Evolutionary conservation across 2,113 vertebrate species (phyloP).

Genomic region (Peromyscus maniculatus): DNA sequence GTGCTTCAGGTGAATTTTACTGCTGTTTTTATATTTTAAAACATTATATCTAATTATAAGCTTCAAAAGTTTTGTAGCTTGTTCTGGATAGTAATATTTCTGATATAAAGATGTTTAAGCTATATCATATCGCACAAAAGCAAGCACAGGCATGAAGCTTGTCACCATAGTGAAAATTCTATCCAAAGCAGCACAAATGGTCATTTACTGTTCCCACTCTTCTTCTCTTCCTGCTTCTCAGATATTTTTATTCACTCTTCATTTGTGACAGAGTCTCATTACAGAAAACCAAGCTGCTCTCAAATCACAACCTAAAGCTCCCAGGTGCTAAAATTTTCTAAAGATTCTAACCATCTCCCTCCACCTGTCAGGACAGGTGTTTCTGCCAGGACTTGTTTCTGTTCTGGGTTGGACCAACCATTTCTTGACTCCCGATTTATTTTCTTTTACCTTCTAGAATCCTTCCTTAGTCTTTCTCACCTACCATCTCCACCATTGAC

Average conservation of each 20-base stretch:
- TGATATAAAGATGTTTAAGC: not conserved
- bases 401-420: not conserved
- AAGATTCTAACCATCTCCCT: not conserved
- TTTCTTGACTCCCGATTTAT: not conserved
- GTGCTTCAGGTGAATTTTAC: conserved; percentile 18
- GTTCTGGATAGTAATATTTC: not conserved
- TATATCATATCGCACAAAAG: not conserved
- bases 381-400: not conserved
- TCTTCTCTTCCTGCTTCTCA: no score
- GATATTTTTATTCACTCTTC: not conserved
- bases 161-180: not conserved
- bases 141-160: not conserved
- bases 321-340: not conserved
- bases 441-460: not conserved
- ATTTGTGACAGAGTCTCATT: not conserved
- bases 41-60: conserved; percentile 1
- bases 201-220: rapidly evolving
- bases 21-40: conserved; percentile 42
- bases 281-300: not conserved
- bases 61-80: not conserved
- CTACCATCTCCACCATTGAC: not conserved
- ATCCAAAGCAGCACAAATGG: not conserved
- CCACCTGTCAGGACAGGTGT: not conserved
- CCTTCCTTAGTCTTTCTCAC: not conserved
- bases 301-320: not conserved